phyloP scores from a whole-genome alignment of 1,140 invertebrate genomes.

The Pseudomyrmex flavicornis region DNA sequence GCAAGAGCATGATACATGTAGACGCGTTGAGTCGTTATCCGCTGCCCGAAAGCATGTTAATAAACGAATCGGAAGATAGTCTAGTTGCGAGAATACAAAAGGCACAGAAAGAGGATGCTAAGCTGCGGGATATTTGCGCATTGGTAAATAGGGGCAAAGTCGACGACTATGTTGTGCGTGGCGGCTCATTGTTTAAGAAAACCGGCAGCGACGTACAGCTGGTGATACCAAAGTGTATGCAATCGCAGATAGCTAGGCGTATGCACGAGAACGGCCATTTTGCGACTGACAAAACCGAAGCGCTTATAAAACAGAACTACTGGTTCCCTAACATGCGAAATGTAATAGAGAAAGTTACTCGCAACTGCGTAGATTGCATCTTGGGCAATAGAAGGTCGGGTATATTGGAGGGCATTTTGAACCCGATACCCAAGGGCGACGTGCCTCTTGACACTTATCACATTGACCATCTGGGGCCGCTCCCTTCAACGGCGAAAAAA shows the following conservation, averaged over 20 bases:
- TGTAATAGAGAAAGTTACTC: neutral
- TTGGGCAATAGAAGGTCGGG: neutral
- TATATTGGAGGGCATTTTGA: neutral
- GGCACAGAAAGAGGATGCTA: no score
- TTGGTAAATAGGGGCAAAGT: no score
- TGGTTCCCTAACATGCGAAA: neutral
- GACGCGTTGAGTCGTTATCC: no score
- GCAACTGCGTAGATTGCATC: neutral
- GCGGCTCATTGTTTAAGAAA: no score
- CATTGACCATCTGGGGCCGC: neutral
- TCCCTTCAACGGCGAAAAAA: neutral
- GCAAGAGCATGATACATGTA: neutral
- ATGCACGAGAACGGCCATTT: conserved; percentile 1
- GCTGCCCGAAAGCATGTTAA: no score
- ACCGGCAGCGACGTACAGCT: neutral
- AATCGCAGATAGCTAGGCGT: neutral
- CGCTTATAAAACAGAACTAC: neutral
- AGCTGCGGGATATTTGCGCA: no score
- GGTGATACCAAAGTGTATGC: neutral
- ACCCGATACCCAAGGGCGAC: neutral
- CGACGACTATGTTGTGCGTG: no score
- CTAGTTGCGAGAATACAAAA: no score
- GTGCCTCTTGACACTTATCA: neutral
- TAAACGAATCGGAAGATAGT: no score
- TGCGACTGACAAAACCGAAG: neutral